Evolutionary conservation across 2,888 invertebrate genomes (phyloP), one percentile per base, ranked within the genome.

Genomic region (Anorthoa munda): DNA sequence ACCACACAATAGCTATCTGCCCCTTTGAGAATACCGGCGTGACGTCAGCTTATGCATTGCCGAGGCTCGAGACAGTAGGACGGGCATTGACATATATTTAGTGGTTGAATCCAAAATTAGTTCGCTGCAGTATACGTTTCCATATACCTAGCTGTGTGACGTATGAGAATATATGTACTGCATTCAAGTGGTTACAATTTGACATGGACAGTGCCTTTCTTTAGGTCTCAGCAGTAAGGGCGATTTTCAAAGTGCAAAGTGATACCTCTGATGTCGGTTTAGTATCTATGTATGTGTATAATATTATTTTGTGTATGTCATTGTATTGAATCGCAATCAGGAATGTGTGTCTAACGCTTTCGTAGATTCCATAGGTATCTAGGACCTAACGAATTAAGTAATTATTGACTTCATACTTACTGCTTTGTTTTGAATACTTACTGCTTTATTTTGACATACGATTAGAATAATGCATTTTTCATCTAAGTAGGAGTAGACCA

Each of bases 101-200:
- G 69, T 68, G 70, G 56, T 68, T 71, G 74, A 72, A 84, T 79
- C 58, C 67, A 67, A 79, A 67, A 79, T 86, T 72, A 77, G 51
- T 5, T 70, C 46, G 23, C 60, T 51, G 15, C 21, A 17, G 56
- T 23, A 73, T 59, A 65, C 60, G 39, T 61, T 63, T 63, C 53
- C 21, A 77, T 79, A 70, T 79, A 70, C 17, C 31, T 60, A 23
- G 45, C 12, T 26, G 5, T 59, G 12, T 53, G 59, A 53, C 31
- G 58, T 69, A 26, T 70, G 61, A 55, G 50, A 26, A 75, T 18
- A 45, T 60, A n/a, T n/a, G 75, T 46, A 5, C 13, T 45, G 18
- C n/a, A 7, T n/a, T 59, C 21, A 45, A 55, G 45, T 1, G 13
- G 58, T 39, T 18, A 39, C 39, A 59, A 18, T 39, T n/a, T n/a